Evolutionary conservation across 2,113 vertebrate genomes (phyloP).

Genomic region (Platichthys flesus): DNA sequence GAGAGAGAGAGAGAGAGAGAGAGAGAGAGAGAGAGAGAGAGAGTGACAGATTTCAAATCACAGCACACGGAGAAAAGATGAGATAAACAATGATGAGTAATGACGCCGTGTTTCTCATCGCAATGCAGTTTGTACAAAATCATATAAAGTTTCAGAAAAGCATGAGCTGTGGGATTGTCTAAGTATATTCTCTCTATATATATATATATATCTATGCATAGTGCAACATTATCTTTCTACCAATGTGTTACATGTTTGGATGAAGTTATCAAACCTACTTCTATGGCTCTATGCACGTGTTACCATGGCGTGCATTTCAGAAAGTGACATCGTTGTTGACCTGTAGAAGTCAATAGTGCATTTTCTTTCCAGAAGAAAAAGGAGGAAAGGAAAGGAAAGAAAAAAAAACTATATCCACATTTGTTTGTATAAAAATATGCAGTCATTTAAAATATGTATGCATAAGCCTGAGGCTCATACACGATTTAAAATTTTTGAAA

Average conservation of each 20-base stretch:
- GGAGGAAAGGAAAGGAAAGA: neutral
- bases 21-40: constrained; percentile 9
- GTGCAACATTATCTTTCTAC: constrained; percentile 42
- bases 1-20: constrained; percentile 15
- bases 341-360: constrained; percentile 68
- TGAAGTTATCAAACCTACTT: constrained; percentile 41
- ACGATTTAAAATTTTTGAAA: constrained; percentile 10
- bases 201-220: constrained; percentile 46
- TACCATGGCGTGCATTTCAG: constrained; percentile 55
- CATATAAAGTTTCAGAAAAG: constrained; percentile 36
- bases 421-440: constrained; percentile 61
- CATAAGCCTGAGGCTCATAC: constrained; percentile 13
- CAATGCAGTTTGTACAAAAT: constrained; percentile 30
- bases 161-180: constrained; percentile 56
- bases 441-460: constrained; percentile 34
- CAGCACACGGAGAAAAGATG: neutral
- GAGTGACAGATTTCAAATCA: constrained; percentile 20
- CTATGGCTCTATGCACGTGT: constrained; percentile 60
- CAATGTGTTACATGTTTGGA: constrained; percentile 35
- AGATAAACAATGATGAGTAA: constrained; percentile 28
- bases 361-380: constrained; percentile 41
- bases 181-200: neutral
- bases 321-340: constrained; percentile 77
- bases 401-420: neutral
- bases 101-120: constrained; percentile 3